Base-by-base conservation (phyloP, 2,888 invertebrate genomes). In the Pinctada fucata region DNA sequence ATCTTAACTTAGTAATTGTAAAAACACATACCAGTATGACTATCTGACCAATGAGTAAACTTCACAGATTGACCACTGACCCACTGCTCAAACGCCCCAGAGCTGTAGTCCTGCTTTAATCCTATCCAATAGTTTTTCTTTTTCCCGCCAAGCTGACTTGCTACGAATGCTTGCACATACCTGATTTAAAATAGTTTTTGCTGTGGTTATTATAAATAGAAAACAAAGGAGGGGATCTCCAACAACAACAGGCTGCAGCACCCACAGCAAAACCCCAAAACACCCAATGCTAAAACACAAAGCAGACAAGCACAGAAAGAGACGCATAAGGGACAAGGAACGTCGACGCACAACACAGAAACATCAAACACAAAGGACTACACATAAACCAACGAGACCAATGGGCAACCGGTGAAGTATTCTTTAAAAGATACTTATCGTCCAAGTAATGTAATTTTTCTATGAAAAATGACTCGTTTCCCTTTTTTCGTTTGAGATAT, bases 81-180 rank as follows among this genome's bases (percentile, higher is more conserved):
- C 88, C 87, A 90, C 13, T 58, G 68, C 0, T 68, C 78, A 45
- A 75, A 84, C 82, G 47, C 58, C 63, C 6, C 83, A 75, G 58
- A 76, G 47, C 52, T 68, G 52, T 68, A 72, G 45, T 64, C 72
- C 70, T 86, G 83, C 1, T 81, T 75, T 48, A 90, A 76, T 3
- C 90, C 90, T n/a, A 88, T 86, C 89, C 89, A 90, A 78, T 83
- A 88, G 49, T 80, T 77, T 0, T 81, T 82, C 8, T 65, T 65
- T n/a, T 49, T 72, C 16, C 74, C 75, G 0, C 82, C 83, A 58
- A 90, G 75, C 72, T 89, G 85, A 10, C 88, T 83, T 13, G 87
- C 82, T 5, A 90, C 74, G 73, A 87, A 89, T 0, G 87, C 84
- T 76, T 88, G 88, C 6, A 85, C 82, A 52, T 84, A 83, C 8